Evolutionary conservation across 2,888 invertebrate species (phyloP).

Genomic region (Antheraea yamamai): DNA sequence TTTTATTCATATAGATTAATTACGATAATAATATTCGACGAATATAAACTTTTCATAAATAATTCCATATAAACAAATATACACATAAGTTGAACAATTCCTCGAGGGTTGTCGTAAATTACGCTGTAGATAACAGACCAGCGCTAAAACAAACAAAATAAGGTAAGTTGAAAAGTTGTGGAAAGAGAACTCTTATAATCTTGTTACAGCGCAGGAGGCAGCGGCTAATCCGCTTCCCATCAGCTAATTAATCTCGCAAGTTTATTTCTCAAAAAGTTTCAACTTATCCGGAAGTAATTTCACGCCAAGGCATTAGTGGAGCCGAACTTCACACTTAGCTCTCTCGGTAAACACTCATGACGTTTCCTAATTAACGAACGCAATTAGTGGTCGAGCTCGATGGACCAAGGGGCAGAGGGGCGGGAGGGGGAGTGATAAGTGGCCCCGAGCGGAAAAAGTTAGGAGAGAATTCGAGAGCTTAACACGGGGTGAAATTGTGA

Average conservation of each 20-base stretch:
- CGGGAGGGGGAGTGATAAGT: constrained; percentile 66
- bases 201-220: constrained; percentile 75
- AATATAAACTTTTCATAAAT: not conserved
- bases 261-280: constrained; percentile 80
- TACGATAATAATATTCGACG: too few species aligned
- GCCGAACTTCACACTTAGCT: constrained; percentile 81
- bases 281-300: constrained; percentile 77
- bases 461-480: constrained; percentile 74
- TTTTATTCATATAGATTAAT: too few species aligned
- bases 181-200: constrained; percentile 79
- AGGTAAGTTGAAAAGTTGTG: constrained; percentile 73
- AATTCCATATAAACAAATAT: not conserved
- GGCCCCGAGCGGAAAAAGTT: constrained; percentile 75
- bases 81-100: not conserved
- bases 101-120: constrained; percentile 24
- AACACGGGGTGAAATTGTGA: constrained; percentile 56
- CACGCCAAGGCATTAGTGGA: constrained; percentile 72
- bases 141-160: constrained; percentile 66
- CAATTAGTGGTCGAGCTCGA: constrained; percentile 79
- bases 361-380: constrained; percentile 83
- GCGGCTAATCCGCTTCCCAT: constrained; percentile 76
- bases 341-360: constrained; percentile 81
- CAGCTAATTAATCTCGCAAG: constrained; percentile 80
- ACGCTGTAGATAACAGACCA: constrained; percentile 32
- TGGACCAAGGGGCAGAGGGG: constrained; percentile 52